A percentile compares a stretch with the other conserved stretches of the same genome.
Conservation (phyloP, 2,888 invertebrate genomes). For the Standfussiana lucernea region DNA sequence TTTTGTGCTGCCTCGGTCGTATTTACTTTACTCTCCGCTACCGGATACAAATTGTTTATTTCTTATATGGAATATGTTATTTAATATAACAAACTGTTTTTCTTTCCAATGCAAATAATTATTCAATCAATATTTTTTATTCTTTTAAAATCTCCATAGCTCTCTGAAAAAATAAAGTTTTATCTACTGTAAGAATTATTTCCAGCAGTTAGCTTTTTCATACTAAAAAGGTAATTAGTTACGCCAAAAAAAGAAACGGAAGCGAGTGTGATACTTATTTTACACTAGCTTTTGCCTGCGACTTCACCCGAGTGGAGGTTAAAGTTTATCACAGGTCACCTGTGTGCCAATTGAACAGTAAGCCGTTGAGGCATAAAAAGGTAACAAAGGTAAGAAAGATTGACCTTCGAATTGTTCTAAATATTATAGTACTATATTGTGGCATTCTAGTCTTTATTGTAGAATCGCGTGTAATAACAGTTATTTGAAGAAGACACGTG, state of each 20-base stretch:
- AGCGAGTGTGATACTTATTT: neutral
- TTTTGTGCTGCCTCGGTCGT: constrained; percentile 22
- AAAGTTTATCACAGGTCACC: no score
- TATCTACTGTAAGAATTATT: neutral
- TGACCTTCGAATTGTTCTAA: neutral
- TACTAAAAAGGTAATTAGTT: neutral
- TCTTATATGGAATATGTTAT: neutral
- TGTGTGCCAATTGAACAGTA: neutral
- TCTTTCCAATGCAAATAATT: neutral
- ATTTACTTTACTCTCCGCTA: constrained; percentile 30
- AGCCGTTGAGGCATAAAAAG: neutral
- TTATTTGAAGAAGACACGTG: neutral
- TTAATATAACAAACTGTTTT: neutral
- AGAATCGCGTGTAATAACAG: constrained; percentile 9
- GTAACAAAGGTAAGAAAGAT: neutral
- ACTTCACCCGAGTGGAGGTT: neutral
- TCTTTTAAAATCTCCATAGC: neutral
- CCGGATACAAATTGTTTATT: constrained; percentile 20
- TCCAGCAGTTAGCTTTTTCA: neutral
- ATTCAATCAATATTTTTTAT: neutral
- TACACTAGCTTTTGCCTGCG: neutral
- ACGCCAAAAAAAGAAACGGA: neutral
- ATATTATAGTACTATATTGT: neutral
- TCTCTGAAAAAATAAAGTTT: neutral
- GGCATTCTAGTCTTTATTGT: neutral